phyloP scores from a whole-genome alignment of 2,888 invertebrate species.

The Chorisops tibialis region DNA sequence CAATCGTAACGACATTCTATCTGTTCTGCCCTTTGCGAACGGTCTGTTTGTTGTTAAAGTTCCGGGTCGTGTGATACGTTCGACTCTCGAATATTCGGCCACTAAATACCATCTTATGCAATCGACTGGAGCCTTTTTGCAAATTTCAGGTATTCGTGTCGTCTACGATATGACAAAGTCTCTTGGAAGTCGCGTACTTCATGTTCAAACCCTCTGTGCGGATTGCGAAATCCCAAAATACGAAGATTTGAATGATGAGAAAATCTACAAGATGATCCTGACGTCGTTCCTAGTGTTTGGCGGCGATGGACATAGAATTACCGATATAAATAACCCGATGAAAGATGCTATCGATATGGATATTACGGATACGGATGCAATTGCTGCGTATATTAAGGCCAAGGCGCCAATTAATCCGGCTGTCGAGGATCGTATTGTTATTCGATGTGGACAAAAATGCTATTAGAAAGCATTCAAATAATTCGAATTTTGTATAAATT shows the following conservation, averaged over 20 bases:
- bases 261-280: conserved; percentile 65
- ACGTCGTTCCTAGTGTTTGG: conserved; percentile 66
- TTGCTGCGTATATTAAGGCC: conserved; percentile 58
- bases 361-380: conserved; percentile 53
- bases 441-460: not conserved
- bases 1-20: conserved; percentile 68
- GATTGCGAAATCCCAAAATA: conserved; percentile 62
- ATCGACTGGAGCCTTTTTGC: conserved; percentile 74
- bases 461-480: too few species aligned
- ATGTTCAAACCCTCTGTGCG: conserved; percentile 65
- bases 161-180: conserved; percentile 64
- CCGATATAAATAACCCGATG: conserved; percentile 30
- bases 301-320: conserved; percentile 64
- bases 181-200: conserved; percentile 62
- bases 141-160: conserved; percentile 74
- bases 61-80: conserved; percentile 62
- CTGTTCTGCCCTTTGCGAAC: conserved; percentile 75
- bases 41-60: conserved; percentile 62
- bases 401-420: conserved; percentile 63
- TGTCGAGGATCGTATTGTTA: conserved; percentile 61
- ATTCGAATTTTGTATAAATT: too few species aligned
- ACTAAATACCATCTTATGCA: conserved; percentile 45
- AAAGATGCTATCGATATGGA: conserved; percentile 40
- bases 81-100: conserved; percentile 69
- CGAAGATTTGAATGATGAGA: conserved; percentile 55